Percentiles rank a stretch among this genome's conserved stretches.
Evolutionary conservation across 2,113 vertebrate species (phyloP).

Genomic region (Megalops atlanticus): DNA sequence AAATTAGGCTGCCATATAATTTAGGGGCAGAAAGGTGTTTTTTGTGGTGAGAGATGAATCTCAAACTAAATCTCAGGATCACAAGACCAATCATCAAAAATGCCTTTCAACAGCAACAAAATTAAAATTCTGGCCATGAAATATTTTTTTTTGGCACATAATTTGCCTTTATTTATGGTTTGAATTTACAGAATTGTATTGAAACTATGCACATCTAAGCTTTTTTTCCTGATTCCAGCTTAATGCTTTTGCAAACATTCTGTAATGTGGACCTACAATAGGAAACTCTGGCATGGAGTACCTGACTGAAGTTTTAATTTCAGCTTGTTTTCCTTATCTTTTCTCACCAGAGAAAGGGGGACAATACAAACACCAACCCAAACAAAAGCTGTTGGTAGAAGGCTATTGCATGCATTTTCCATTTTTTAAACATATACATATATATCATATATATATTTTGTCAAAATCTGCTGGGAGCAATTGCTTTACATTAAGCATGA

Average conservation of each 20-base stretch:
- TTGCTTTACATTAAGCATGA: background rate
- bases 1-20: background rate
- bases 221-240: background rate
- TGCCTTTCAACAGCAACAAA: too few relatives aligned
- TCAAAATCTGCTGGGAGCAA: background rate
- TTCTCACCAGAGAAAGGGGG: too few relatives aligned
- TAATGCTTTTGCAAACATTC: background rate
- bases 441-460: background rate
- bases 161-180: background rate
- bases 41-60: too few relatives aligned
- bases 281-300: background rate
- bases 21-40: background rate
- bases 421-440: background rate
- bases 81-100: too few relatives aligned
- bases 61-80: too few relatives aligned
- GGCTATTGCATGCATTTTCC: background rate
- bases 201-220: background rate
- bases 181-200: background rate
- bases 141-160: background rate
- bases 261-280: background rate
- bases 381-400: background rate
- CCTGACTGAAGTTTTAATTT: background rate
- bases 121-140: background rate
- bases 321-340: too few relatives aligned
- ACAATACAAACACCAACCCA: background rate